Evolutionary conservation across 2,113 vertebrate species (phyloP).

Genomic region (Seriola quinqueradiata): DNA sequence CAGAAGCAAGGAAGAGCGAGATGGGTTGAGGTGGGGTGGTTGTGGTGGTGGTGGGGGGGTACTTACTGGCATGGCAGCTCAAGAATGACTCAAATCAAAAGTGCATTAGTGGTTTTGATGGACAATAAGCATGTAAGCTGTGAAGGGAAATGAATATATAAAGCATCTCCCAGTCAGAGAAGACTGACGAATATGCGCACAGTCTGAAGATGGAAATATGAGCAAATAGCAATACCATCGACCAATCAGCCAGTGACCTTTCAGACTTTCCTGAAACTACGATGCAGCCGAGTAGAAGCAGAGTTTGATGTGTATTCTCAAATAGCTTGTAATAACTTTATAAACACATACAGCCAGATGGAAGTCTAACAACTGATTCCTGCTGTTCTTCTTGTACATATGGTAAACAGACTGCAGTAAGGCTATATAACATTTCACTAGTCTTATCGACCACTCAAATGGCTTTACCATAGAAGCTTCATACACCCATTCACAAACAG

Average conservation of each 20-base stretch:
- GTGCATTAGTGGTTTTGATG: slow-evolving; percentile 67
- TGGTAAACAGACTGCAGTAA: no score
- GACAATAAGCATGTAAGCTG: slow-evolving; percentile 48
- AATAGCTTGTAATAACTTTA: not conserved
- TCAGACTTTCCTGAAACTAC: slow-evolving; percentile 18
- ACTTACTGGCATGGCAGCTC: slow-evolving; percentile 56
- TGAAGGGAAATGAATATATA: slow-evolving; percentile 32
- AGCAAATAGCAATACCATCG: slow-evolving; percentile 33
- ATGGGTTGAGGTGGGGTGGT: not conserved
- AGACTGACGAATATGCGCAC: slow-evolving; percentile 10
- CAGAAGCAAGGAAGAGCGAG: slow-evolving; percentile 3
- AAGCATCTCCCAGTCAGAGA: slow-evolving; percentile 17
- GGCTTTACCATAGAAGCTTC: no score
- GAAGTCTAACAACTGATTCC: slow-evolving; percentile 9
- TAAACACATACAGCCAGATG: not conserved
- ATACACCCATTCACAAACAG: no score
- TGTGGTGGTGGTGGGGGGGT: not conserved
- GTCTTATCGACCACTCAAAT: no score
- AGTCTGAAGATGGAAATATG: slow-evolving; percentile 14
- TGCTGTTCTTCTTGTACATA: not conserved
- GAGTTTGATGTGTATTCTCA: slow-evolving; percentile 5
- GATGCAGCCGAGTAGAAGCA: not conserved
- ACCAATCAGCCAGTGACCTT: slow-evolving; percentile 33
- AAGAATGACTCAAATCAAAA: slow-evolving; percentile 68
- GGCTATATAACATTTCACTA: no score